Percentiles rank a stretch among this genome's conserved stretches.
Conservation (phyloP, 2,888 invertebrate genomes). For the Steinernema hermaphroditum region DNA sequence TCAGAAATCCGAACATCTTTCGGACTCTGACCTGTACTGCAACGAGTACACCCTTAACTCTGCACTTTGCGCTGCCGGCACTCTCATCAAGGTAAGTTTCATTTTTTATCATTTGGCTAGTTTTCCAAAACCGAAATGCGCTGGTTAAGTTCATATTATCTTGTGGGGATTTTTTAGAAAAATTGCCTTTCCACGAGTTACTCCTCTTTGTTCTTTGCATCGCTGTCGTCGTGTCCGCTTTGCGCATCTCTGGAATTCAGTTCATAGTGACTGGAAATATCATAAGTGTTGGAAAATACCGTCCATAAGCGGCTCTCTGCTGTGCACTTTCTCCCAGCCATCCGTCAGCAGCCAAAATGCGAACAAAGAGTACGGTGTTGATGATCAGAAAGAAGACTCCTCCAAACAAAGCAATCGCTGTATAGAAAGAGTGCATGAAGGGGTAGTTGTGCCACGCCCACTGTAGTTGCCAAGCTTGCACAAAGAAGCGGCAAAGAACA, state of each 20-base stretch:
- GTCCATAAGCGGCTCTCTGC: conserved; percentile 27
- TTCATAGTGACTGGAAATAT: not conserved
- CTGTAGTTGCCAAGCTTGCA: conserved; percentile 52
- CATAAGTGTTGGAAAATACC: not conserved
- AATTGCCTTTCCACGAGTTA: conserved; percentile 4
- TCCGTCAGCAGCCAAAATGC: conserved; percentile 58
- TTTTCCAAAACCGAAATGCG: no score
- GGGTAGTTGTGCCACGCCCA: conserved; percentile 41
- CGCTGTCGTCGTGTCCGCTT: no score
- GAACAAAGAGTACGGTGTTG: conserved; percentile 54
- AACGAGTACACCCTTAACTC: conserved; percentile 37
- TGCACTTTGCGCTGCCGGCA: conserved; percentile 40
- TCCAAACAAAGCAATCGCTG: conserved; percentile 40
- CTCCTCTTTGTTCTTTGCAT: not conserved
- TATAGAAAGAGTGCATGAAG: conserved; percentile 50
- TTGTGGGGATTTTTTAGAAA: not conserved
- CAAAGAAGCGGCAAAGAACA: conserved; percentile 54
- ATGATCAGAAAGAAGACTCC: conserved; percentile 51
- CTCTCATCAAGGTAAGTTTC: conserved; percentile 41
- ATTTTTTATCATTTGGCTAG: no score
- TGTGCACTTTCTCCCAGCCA: conserved; percentile 43
- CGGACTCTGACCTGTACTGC: conserved; percentile 34
- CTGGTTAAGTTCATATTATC: no score
- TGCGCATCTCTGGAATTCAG: not conserved
- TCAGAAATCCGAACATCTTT: not conserved